Base-by-base conservation (phyloP, 2,888 invertebrate genomes). In the Drosophila stalkeri region DNA sequence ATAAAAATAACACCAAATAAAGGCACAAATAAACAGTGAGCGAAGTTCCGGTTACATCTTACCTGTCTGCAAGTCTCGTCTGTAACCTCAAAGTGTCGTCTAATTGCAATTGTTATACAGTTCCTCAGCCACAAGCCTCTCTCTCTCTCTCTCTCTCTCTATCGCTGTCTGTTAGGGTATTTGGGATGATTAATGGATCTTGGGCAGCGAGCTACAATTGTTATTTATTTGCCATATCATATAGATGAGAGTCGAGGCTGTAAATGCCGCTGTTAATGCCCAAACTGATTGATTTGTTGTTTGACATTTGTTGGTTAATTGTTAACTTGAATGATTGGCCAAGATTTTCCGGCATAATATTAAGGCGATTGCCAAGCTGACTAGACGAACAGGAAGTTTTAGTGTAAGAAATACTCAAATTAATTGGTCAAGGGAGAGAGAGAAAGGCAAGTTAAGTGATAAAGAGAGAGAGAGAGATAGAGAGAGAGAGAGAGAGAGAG, bases 241-340 rank as follows among this genome's bases (percentile, higher is more conserved):
- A 43, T 33, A 44, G 33, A 51, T 23, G 57, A 55, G 44, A 56
- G 60, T 35, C 52, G 37, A n/a, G 31, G 47, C 64, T 59, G 46
- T 61, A 61, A 64, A 39, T 64, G 67, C 49, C 55, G 65, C 27
- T 49, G 65, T 52, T 76, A 77, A 77, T 77, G 72, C 81, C 64
- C 60, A 49, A 55, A 27, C 77, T 87, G 85, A 89, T 88, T 90
- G 89, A 86, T 86, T 86, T 75, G 83, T 79, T 73, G 74, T 78
- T 71, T 81, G 76, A 75, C 78, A 74, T 80, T 85, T 69, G 67
- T 61, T 70, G 39, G 67, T 60, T 90, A 86, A 88, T 88, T 86
- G 84, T 84, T 88, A 74, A 72, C 74, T 86, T 88, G 86, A 77
- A 86, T 86, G 86, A 86, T 86, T 90, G 76, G 86, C 88, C 79